These are phyloP conservation scores for Glyphotaelius pellucidus DNA, from an alignment of 2,888 invertebrate species.

Conservation along the genomic window DNA sequence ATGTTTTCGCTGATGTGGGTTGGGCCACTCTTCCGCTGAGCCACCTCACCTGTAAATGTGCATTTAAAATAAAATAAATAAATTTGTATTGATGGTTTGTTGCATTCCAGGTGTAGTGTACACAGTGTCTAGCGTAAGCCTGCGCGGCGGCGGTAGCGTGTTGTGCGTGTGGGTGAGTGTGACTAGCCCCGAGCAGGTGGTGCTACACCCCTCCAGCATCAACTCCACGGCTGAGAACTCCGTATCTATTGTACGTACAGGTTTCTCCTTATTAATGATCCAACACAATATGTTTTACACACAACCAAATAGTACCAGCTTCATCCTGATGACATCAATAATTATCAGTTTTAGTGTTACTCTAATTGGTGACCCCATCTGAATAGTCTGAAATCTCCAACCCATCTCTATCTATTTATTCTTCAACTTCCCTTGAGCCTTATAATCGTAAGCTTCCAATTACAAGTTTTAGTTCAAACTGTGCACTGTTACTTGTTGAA, in stretches of 20 bases:
- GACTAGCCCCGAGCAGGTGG: slow-evolving; percentile 71
- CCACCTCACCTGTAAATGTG: too few species aligned
- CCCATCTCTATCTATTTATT: background rate
- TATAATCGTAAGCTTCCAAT: background rate
- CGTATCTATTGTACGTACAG: slow-evolving; percentile 70
- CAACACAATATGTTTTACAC: background rate
- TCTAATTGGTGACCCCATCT: background rate
- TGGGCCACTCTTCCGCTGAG: too few species aligned
- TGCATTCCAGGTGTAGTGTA: slow-evolving; percentile 74
- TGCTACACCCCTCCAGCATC: slow-evolving; percentile 74
- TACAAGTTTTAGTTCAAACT: background rate
- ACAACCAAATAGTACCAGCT: background rate
- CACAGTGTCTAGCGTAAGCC: slow-evolving; percentile 77
- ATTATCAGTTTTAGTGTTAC: too few species aligned
- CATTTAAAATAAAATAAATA: too few species aligned
- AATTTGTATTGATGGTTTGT: slow-evolving; percentile 28
- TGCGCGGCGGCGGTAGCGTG: slow-evolving; percentile 75
- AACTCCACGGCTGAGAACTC: slow-evolving; percentile 76
- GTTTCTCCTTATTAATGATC: background rate
- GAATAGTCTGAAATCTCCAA: background rate
- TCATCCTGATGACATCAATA: background rate
- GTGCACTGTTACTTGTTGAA: background rate
- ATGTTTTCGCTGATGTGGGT: too few species aligned
- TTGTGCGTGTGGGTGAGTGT: slow-evolving; percentile 82
- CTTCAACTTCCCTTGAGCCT: too few species aligned